Conservation (phyloP, 2,797 vertebrate genomes). For the Muscicapa striata region DNA sequence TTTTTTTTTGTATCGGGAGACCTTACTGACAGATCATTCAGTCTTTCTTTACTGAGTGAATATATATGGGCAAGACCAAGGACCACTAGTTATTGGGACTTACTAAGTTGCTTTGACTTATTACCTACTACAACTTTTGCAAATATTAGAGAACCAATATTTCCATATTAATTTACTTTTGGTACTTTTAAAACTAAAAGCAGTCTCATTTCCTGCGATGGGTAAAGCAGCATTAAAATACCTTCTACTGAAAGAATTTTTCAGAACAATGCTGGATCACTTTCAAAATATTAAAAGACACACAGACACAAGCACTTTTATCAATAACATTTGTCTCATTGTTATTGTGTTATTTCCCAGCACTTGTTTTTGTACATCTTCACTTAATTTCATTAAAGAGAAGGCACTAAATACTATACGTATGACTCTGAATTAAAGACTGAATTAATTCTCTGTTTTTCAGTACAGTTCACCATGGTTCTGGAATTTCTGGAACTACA, state of each 20-base stretch:
- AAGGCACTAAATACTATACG: neutral
- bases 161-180: neutral
- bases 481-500: neutral
- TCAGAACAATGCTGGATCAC: constrained; percentile 36
- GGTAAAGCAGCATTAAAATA: neutral
- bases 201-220: neutral
- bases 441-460: neutral
- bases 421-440: neutral
- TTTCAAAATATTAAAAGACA: constrained; percentile 15
- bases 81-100: neutral
- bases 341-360: neutral
- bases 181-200: neutral
- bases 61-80: neutral
- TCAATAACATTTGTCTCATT: neutral
- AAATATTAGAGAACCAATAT: neutral
- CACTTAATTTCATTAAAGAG: neutral
- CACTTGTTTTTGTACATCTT: neutral
- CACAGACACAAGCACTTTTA: neutral
- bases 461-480: neutral
- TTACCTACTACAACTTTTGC: neutral
- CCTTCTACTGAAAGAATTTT: constrained; percentile 1
- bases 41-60: neutral
- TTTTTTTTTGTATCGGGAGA: neutral
- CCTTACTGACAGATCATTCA: neutral
- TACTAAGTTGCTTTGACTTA: neutral